Evolutionary conservation across 2,888 invertebrate species (phyloP).

Genomic region (Leptura quadrifasciata): DNA sequence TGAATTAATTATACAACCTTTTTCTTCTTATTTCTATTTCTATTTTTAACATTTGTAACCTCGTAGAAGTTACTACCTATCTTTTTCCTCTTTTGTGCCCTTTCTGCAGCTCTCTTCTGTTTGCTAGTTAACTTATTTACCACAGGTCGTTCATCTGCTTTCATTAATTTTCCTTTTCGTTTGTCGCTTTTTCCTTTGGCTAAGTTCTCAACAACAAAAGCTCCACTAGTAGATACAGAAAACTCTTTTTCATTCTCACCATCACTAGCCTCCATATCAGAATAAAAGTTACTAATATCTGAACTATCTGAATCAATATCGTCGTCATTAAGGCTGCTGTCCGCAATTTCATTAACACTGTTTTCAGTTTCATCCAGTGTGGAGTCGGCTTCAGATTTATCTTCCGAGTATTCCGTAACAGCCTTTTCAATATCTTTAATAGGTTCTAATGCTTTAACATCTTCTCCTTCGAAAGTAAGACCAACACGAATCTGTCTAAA

Average conservation of each 20-base stretch:
- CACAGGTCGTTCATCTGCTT: conserved; percentile 62
- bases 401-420: conserved; percentile 66
- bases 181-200: conserved; percentile 56
- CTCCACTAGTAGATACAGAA: conserved; percentile 71
- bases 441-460: conserved; percentile 78
- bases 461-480: conserved; percentile 71
- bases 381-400: conserved; percentile 74
- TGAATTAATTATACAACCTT: conserved; percentile 16
- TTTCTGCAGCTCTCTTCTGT: conserved; percentile 84
- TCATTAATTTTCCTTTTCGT: conserved; percentile 51
- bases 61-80: conserved; percentile 94
- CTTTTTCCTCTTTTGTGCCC: conserved; percentile 86
- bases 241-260: conserved; percentile 74
- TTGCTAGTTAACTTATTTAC: conserved; percentile 83
- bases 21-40: conserved; percentile 84
- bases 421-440: conserved; percentile 66
- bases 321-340: conserved; percentile 58
- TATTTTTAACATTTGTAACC: conserved; percentile 91
- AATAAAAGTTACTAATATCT: conserved; percentile 82
- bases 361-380: conserved; percentile 63
- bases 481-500: conserved; percentile 88
- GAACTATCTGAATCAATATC: conserved; percentile 72
- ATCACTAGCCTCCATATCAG: conserved; percentile 78
- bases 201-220: conserved; percentile 74
- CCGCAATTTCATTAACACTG: conserved; percentile 53